Base-by-base conservation (phyloP, 2,888 invertebrate species). In the Caenorhabditis sinica region DNA sequence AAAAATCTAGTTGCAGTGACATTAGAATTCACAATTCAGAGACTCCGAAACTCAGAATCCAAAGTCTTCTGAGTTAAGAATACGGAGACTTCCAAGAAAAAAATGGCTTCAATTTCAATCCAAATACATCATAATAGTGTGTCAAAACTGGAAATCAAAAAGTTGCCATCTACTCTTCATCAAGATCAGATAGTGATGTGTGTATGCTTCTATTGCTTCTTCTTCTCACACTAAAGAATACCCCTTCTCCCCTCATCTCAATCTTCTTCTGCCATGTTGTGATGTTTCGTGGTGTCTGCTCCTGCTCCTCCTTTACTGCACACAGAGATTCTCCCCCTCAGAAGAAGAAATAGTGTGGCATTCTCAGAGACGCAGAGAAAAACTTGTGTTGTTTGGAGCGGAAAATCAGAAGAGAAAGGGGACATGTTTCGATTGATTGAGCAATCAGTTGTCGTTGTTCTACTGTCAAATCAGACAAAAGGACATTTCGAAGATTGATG, bases 371-470 rank as follows among this genome's bases (percentile, higher is more conserved):
- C 58, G 20, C 49, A 45, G 61, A 73, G 13, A 45, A 49, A 23
- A 23, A 1, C 9, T n/a, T 33, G 20, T 30, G 58, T 58, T 75
- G 66, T 66, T 75, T 66, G 63, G 63, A 51, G 30, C 43, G 61
- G 60, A 43, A 65, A 45, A 63, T 9, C 40, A 36, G 33, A n/a
- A n/a, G n/a, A 40, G 40, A 40, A 17, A 58, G n/a, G 15, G 43
- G 76, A 77, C 77, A 69, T 77, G 77, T 77, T 77, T 77, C 77
- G 69, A 77, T 77, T 69, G 77, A 77, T 76, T 76, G 76, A 15
- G 60, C 76, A 77, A 77, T 77, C 77, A 71, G 69, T 69, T 69
- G 77, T 77, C 33, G 61, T 53, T 56, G 40, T 68, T 68, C 66
- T 33, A 23, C 13, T 63, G 30, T 36, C 40, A 65, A 23, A 28